Evolutionary conservation across 2,888 invertebrate genomes (phyloP), one percentile per base, ranked within the genome.

Genomic region (Tetanocera ferruginea): DNA sequence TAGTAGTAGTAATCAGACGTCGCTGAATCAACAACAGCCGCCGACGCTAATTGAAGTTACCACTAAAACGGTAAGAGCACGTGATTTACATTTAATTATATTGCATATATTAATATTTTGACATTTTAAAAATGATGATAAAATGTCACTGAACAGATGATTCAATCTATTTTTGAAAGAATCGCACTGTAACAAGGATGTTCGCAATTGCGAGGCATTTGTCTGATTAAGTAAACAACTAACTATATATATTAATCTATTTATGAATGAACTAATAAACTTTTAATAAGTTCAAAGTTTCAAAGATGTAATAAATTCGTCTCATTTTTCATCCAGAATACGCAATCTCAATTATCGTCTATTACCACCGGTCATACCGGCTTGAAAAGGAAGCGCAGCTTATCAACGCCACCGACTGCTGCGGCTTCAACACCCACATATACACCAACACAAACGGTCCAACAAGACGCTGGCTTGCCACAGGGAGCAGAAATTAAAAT

Each of bases 401-500:
- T 75, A 37, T 62, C 80, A 49, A 14, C 80, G 2, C 64, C 72
- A 11, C 17, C 73, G 70, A 60, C 71, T 79, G 69, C 71, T 62
- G 60, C 79, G 57, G 76, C 77, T 78, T 76, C 78, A 81, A 76
- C 70, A 78, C 75, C 81, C 49, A 28, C 72, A 8, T 72, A 8
- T 34, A 28, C 57, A 34, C 6, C 57, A 67, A 73, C 8, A 28
- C 52, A 23, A 31, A 71, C 37, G 69, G 67, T 6, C 60, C 52
- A 52, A n/a, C 73, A 28, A 55, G 25, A 52, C 31, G 72, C 72
- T 57, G 49, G 55, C 52, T 31, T 64, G 78, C 89, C 90, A 77
- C 90, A 90, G 80, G 90, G 91, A 81, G 89, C 91, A 23, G 92
- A 93, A 89, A 92, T 93, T 71, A 93, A 93, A 87, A 91, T 93